Evolutionary conservation across 1,140 invertebrate genomes (phyloP), one percentile per base, ranked within the genome.

Genomic region (Calycopis cecrops): DNA sequence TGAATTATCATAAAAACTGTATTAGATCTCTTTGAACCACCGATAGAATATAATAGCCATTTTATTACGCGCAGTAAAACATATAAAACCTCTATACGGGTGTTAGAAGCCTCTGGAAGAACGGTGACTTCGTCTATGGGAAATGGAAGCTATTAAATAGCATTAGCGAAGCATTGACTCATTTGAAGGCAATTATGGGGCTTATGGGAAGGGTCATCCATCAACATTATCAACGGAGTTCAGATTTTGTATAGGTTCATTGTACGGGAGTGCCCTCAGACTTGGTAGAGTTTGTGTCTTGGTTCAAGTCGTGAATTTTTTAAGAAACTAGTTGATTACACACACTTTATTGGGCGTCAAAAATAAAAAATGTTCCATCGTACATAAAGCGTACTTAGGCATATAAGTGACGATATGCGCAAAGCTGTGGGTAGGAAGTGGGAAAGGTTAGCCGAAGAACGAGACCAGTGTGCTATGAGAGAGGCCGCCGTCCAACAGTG

Each of bases 121-220:
- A 67, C 65, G 55, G 58, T 57, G 53, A 65, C 59, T 62, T 71
- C 60, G 64, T 60, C 59, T 59, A 62, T 73, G 59, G 65, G 62
- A 71, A 69, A 64, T 67, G 65, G 62, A 38, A 37, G 61, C 67
- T 63, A 65, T 71, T 65, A 71, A 71, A 64, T 60, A 55, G 56
- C 58, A 59, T 66, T 59, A 63, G 58, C 16, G 40, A 40, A 8
- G 40, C 14, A 44, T 16, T 17, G 16, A 44, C 40, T 44, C 17
- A 44, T n/a, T n/a, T n/a, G n/a, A 16, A 16, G 12, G 40, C 40
- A 44, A 44, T 44, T 44, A 44, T 44, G 40, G 40, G 9, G 40
- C 40, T 44, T 44, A 44, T 14, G 40, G 40, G 7, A 9, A 16
- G 40, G 38, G 40, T 44, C 40, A 44, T 44, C 40, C 40, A 44